Conservation (phyloP, 1,140 invertebrate genomes). For the Lysiphlebus fabarum region DNA sequence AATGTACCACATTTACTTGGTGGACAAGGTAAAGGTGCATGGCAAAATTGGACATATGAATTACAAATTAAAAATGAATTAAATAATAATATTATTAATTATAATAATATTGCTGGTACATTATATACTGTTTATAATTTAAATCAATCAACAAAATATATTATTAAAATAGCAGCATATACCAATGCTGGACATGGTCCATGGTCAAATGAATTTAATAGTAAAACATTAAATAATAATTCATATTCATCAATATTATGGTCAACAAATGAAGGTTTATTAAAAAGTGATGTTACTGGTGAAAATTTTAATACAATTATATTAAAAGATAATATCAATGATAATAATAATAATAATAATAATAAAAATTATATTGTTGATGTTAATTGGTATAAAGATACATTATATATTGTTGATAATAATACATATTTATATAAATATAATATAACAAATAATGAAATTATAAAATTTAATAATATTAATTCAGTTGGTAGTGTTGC, state of each 20-base stretch:
- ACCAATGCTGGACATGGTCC: conserved; percentile 71
- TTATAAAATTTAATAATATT: conserved; percentile 58
- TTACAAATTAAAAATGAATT: conserved; percentile 67
- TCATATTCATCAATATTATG: conserved; percentile 64
- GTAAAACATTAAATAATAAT: conserved; percentile 62
- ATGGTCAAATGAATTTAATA: conserved; percentile 73
- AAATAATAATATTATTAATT: conserved; percentile 51
- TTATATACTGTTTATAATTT: conserved; percentile 66
- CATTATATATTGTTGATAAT: conserved; percentile 72
- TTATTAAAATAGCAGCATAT: conserved; percentile 73
- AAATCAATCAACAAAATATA: conserved; percentile 70
- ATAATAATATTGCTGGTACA: conserved; percentile 62
- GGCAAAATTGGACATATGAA: conserved; percentile 83
- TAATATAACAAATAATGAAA: conserved; percentile 63
- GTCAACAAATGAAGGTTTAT: conserved; percentile 67
- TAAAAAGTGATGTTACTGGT: conserved; percentile 72
- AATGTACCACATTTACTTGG: conserved; percentile 70
- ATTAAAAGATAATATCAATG: conserved; percentile 56
- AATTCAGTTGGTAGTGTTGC: conserved; percentile 74
- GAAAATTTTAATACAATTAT: conserved; percentile 66
- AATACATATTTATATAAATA: conserved; percentile 68
- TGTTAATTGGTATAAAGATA: conserved; percentile 67
- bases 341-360: conserved; percentile 48
- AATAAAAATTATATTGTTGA: conserved; percentile 61
- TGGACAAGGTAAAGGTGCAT: conserved; percentile 77